These are phyloP conservation scores for Ctenicera cuprea DNA, from an alignment of 2,888 invertebrate species.

Conservation along the genomic window DNA sequence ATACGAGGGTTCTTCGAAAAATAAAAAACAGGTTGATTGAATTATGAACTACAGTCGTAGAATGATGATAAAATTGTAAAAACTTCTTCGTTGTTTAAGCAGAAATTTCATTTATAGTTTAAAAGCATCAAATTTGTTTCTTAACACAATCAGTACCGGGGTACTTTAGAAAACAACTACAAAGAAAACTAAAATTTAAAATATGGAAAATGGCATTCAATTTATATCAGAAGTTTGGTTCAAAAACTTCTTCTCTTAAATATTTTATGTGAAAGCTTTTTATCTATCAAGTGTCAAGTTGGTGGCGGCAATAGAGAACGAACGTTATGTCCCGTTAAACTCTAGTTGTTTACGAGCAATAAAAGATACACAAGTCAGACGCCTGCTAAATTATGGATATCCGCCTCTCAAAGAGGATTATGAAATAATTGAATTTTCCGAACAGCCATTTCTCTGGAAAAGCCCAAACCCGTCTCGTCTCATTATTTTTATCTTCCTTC, in stretches of 20 bases:
- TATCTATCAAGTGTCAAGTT: conserved; percentile 22
- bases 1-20: too few relatives aligned
- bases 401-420: conserved; percentile 46
- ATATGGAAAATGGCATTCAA: too few relatives aligned
- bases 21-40: too few relatives aligned
- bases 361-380: conserved; percentile 41
- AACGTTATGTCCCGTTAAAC: conserved; percentile 33
- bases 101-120: too few relatives aligned
- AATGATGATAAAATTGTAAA: too few relatives aligned
- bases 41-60: too few relatives aligned
- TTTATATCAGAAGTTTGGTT: too few relatives aligned
- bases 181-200: too few relatives aligned
- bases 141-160: too few relatives aligned
- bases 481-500: conserved; percentile 42
- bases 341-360: conserved; percentile 42
- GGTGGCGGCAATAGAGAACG: not conserved
- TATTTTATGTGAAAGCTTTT: conserved; percentile 11
- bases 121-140: too few relatives aligned
- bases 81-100: too few relatives aligned
- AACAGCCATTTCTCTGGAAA: conserved; percentile 38
- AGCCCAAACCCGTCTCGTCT: conserved; percentile 32
- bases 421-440: conserved; percentile 50
- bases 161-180: too few relatives aligned
- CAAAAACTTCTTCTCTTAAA: not conserved
- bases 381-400: conserved; percentile 46